A percentile compares a stretch with the other conserved stretches of the same genome.
Conservation (phyloP, 2,113 vertebrate species). For the Carassius carassius region DNA sequence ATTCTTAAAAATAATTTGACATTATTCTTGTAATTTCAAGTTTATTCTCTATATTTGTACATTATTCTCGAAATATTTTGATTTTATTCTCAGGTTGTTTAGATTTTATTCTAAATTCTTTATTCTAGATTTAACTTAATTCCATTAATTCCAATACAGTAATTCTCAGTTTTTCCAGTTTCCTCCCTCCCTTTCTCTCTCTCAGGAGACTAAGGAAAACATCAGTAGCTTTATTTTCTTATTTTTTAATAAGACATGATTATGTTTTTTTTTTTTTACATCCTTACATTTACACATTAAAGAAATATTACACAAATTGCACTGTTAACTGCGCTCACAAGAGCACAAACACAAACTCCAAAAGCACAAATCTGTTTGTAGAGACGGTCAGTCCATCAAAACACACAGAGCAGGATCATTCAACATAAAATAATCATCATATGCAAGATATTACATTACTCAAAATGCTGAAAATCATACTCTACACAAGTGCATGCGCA, state of each 20-base stretch:
- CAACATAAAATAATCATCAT: conserved; percentile 70
- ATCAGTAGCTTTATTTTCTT: conserved; percentile 65
- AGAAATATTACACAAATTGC: conserved; percentile 79
- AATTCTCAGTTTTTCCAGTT: too few relatives aligned
- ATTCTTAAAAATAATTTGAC: too few relatives aligned
- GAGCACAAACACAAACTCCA: conserved; percentile 62
- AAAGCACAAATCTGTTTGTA: conserved; percentile 64
- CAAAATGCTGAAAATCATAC: conserved; percentile 31
- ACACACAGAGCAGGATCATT: conserved; percentile 64
- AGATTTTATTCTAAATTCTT: too few relatives aligned
- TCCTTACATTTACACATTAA: conserved; percentile 74
- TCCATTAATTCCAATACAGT: too few relatives aligned
- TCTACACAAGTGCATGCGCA: background rate
- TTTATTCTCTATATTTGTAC: too few relatives aligned
- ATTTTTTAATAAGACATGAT: conserved; percentile 83
- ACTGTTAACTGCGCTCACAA: conserved; percentile 71
- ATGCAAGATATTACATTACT: conserved; percentile 85
- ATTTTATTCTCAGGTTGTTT: too few relatives aligned
- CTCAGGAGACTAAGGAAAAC: background rate
- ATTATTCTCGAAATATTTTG: too few relatives aligned
- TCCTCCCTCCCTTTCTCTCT: too few relatives aligned
- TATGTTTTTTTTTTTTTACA: conserved; percentile 74
- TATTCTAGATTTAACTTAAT: too few relatives aligned
- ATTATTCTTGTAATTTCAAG: too few relatives aligned
- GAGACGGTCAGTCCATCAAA: conserved; percentile 68